Conservation (phyloP, 2,888 invertebrate species). For the Hyppa rectilinea region DNA sequence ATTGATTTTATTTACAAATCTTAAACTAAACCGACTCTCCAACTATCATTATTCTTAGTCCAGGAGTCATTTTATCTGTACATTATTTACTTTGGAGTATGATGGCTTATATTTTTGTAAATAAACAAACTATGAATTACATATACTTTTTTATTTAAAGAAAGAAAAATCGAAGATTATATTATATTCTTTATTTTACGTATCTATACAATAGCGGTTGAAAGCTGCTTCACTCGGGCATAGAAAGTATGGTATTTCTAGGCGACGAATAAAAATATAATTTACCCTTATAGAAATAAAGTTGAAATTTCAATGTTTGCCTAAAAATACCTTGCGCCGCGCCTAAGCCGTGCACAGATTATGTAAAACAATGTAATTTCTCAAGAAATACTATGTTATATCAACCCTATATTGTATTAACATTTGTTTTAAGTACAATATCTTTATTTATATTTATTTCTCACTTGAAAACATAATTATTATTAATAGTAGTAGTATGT, state of each 20-base stretch:
- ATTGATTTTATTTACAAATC: constrained; percentile 33
- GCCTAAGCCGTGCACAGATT: no score
- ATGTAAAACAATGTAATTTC: background rate
- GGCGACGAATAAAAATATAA: no score
- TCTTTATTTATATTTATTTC: constrained; percentile 21
- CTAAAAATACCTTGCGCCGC: no score
- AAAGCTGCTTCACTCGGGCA: no score
- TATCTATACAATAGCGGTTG: background rate
- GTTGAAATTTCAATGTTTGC: no score
- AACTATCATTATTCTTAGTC: background rate
- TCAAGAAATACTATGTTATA: background rate
- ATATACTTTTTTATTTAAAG: background rate
- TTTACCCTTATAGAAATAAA: no score
- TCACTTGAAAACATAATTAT: constrained; percentile 4
- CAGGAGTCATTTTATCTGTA: constrained; percentile 16
- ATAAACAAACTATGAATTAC: constrained; percentile 21
- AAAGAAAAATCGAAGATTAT: background rate
- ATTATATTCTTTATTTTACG: constrained; percentile 14
- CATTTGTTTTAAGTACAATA: constrained; percentile 35
- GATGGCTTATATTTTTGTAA: constrained; percentile 40
- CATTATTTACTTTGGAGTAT: constrained; percentile 30
- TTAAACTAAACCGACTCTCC: background rate
- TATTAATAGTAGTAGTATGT: constrained; percentile 12
- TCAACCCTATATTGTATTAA: background rate
- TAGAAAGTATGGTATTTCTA: no score